Conservation (phyloP, 1,140 invertebrate genomes). For the Zelostemma sp. region DNA sequence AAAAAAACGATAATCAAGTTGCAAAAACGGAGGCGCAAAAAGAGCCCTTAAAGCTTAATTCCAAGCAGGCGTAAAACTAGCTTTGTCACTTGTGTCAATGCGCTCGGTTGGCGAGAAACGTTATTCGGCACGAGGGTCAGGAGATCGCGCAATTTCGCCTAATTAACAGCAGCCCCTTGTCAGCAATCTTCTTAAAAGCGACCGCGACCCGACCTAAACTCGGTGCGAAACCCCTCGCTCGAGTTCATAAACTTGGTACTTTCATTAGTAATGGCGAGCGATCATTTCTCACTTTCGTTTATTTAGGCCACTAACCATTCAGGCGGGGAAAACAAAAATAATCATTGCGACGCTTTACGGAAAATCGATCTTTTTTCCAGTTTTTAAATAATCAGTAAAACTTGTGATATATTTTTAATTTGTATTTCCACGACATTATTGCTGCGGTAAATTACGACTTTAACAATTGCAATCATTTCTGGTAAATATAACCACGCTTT, state of each 20-base stretch:
- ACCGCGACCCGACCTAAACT: slow-evolving; percentile 40
- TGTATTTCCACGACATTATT: too few relatives aligned
- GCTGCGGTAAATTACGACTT: too few relatives aligned
- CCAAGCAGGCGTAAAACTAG: slow-evolving; percentile 9
- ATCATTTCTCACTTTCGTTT: slow-evolving; percentile 59
- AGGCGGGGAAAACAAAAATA: slow-evolving; percentile 27
- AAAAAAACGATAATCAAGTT: too few relatives aligned
- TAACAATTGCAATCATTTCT: too few relatives aligned
- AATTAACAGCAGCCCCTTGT: slow-evolving; percentile 54
- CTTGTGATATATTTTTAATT: too few relatives aligned
- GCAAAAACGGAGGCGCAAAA: too few relatives aligned
- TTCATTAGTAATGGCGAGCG: slow-evolving; percentile 63
- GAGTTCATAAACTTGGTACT: slow-evolving; percentile 39
- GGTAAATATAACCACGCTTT: too few relatives aligned
- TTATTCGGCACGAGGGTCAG: slow-evolving; percentile 9
- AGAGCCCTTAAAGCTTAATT: too few relatives aligned
- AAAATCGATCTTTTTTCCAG: too few relatives aligned
- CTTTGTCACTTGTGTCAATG: slow-evolving; percentile 12
- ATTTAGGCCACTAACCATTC: slow-evolving; percentile 50
- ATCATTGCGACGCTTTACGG: too few relatives aligned
- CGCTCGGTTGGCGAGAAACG: not conserved
- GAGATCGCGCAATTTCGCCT: slow-evolving; percentile 57
- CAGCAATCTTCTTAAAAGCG: slow-evolving; percentile 62
- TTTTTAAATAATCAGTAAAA: too few relatives aligned
- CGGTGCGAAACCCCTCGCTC: slow-evolving; percentile 18